phyloP scores from a whole-genome alignment of 2,113 vertebrate species.

The Calidris pugnax region DNA sequence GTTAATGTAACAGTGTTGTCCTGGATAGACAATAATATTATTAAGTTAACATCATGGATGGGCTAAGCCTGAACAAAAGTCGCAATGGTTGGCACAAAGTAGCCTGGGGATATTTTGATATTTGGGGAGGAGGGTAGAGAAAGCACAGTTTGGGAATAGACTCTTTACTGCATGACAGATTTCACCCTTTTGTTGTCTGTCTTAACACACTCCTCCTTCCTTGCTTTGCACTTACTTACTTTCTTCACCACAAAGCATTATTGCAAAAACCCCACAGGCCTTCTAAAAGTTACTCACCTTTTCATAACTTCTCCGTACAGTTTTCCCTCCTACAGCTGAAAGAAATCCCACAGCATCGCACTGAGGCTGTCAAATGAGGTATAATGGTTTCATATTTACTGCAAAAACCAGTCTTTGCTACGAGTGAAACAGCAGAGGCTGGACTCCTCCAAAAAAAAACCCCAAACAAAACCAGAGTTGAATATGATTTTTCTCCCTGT shows the following conservation, averaged over 20 bases:
- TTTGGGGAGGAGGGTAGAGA: neutral
- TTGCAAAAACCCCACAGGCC: neutral
- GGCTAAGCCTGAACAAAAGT: neutral
- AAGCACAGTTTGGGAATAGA: neutral
- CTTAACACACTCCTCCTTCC: neutral
- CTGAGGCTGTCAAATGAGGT: neutral
- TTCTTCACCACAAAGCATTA: neutral
- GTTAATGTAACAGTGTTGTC: neutral
- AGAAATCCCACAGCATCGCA: neutral
- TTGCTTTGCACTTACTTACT: neutral
- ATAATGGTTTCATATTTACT: neutral
- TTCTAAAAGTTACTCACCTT: neutral
- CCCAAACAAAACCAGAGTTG: neutral
- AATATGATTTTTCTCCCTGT: neutral
- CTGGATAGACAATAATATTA: neutral
- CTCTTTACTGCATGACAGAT: neutral
- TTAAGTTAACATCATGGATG: neutral
- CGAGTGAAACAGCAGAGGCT: neutral
- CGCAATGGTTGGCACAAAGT: neutral
- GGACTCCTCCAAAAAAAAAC: neutral
- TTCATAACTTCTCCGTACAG: neutral
- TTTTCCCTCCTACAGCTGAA: neutral
- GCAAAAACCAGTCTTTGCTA: neutral
- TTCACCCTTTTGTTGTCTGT: neutral
- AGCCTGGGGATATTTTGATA: neutral